Conservation (phyloP, 2,888 invertebrate genomes). For the Euproctis similis region DNA sequence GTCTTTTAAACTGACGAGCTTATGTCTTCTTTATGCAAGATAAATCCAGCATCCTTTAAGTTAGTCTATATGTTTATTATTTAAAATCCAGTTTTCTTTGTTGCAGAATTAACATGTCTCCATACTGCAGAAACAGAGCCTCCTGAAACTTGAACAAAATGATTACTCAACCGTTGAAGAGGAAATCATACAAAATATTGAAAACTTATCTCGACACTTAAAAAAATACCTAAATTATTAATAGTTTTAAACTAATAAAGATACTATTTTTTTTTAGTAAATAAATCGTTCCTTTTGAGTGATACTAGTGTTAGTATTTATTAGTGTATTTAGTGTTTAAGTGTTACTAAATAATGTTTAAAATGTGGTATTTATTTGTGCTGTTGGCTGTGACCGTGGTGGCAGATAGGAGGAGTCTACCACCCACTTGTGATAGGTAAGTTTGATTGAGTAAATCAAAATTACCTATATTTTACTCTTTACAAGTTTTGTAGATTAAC, state of each 20-base stretch:
- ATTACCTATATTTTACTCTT: too few species aligned
- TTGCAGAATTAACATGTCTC: constrained; percentile 46
- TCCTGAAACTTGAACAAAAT: constrained; percentile 35
- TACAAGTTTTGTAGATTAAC: too few species aligned
- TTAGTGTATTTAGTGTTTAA: constrained; percentile 14
- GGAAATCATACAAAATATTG: constrained; percentile 51
- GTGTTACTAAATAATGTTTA: constrained; percentile 12
- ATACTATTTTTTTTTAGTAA: constrained; percentile 22
- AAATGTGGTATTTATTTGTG: constrained; percentile 45
- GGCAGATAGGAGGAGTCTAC: constrained; percentile 56
- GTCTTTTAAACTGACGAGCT: too few species aligned
- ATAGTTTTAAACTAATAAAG: constrained; percentile 6
- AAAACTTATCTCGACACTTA: constrained; percentile 61
- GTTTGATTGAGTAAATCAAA: too few species aligned
- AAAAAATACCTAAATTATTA: constrained; percentile 23
- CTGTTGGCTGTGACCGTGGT: constrained; percentile 40
- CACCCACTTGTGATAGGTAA: constrained; percentile 76
- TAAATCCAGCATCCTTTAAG: too few species aligned
- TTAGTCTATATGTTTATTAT: too few species aligned
- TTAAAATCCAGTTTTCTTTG: constrained; percentile 23
- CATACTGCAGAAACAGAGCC: constrained; percentile 15
- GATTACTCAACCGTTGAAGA: constrained; percentile 48
- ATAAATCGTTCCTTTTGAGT: constrained; percentile 42
- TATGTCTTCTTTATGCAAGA: too few species aligned
- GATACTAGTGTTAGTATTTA: constrained; percentile 49